phyloP scores from a whole-genome alignment of 2,113 vertebrate species.

The Numenius arquata region DNA sequence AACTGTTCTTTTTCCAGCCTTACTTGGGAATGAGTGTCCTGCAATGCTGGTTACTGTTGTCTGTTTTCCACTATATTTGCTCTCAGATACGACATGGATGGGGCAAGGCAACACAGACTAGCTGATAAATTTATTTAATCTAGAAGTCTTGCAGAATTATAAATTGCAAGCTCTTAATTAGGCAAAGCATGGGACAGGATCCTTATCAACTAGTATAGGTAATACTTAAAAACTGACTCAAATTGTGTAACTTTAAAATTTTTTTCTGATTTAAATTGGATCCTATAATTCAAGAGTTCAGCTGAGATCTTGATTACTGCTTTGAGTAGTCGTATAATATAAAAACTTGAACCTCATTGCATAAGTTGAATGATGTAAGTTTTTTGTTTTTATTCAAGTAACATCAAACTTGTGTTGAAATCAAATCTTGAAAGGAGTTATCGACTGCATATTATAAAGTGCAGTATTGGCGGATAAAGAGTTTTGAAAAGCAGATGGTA shows the following conservation, averaged over 20 bases:
- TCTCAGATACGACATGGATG: background rate
- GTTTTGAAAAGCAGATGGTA: background rate
- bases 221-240: background rate
- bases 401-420: background rate
- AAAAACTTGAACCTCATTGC: background rate
- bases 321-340: background rate
- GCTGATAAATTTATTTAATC: background rate
- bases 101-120: background rate
- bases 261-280: background rate
- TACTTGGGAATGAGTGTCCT: background rate
- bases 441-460: background rate
- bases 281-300: background rate
- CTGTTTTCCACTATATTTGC: background rate
- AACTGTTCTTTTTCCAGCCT: background rate
- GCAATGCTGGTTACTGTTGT: background rate
- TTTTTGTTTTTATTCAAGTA: background rate
- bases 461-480: background rate
- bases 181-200: background rate
- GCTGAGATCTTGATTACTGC: background rate
- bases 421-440: background rate
- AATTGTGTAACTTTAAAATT: rapidly evolving
- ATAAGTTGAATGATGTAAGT: background rate
- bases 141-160: background rate
- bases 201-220: background rate
- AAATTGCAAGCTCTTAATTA: background rate